A percentile compares a stretch with the other conserved stretches of the same genome.
These are phyloP conservation scores for Neopelma chrysocephalum DNA, from an alignment of 2,797 vertebrate genomes.

Conservation along the genomic window DNA sequence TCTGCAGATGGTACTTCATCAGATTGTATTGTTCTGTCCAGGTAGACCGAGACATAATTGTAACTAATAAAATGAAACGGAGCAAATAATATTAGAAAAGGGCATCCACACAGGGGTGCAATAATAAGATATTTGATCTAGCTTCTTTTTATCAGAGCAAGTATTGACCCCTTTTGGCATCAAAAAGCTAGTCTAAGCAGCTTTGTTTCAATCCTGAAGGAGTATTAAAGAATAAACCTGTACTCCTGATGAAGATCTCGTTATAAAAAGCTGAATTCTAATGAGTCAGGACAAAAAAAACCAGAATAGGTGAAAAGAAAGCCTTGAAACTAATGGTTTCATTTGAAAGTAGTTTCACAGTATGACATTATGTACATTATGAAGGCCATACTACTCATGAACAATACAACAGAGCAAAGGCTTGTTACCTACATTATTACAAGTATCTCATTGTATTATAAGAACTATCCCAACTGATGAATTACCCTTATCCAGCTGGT, in stretches of 20 bases:
- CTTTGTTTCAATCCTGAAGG: background rate
- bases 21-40: background rate
- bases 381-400: background rate
- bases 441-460: background rate
- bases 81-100: background rate
- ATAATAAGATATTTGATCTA: background rate
- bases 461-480: background rate
- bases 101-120: background rate
- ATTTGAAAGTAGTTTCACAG: background rate
- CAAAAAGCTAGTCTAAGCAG: background rate
- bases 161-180: background rate
- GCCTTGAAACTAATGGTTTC: background rate
- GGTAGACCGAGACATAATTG: background rate
- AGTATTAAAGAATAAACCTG: background rate
- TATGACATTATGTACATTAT: background rate
- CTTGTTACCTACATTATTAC: background rate
- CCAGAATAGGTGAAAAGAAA: background rate
- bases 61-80: background rate
- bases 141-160: background rate
- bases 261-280: background rate
- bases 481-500: background rate
- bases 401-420: background rate
- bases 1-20: background rate
- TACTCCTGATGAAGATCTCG: background rate
- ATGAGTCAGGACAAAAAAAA: background rate